Evolutionary conservation across 2,797 vertebrate species (phyloP), one percentile per base, ranked within the genome.

Genomic region (Fratercula arctica): DNA sequence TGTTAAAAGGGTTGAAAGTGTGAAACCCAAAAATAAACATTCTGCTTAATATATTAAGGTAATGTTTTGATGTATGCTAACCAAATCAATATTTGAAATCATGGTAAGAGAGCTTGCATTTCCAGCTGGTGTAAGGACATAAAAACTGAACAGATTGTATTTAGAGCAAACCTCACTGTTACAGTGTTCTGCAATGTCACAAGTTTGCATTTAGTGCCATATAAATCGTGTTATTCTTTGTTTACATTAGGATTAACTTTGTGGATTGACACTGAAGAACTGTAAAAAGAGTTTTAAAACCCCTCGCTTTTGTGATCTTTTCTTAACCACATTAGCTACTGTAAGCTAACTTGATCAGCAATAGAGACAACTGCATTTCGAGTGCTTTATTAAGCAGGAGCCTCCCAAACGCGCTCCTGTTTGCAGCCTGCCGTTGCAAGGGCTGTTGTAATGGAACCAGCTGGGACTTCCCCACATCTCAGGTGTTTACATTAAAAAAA

Each of bases 171-270:
- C 48, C 82, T 77, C 24, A 66, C 90, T 82, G 60, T 51, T 74
- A 87, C 93, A 82, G 75, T 3, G 85, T 29, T 84, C 94, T 39
- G 56, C 31, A 17, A 45, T 66, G 61, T 91, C 95, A 69, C 95
- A 43, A 94, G 90, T 48, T 70, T 91, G 96, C 96, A 70, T 96
- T 97, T 96, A 97, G 95, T 85, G 96, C 91, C 96, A 85, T 50
- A 68, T 87, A 94, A 94, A 96, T 59, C 53, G 85, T 85, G 96
- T 92, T 97, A 94, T 84, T 96, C 96, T 76, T 75, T 97, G 89
- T 97, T 98, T 97, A 96, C 95, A 45, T 93, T 97, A 50, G 97
- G 96, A 97, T 98, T 97, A 97, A 97, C 93, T 72, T 93, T 95
- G 96, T 93, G 93, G 96, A 93, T 96, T 77, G 97, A 97, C 87